phyloP scores from a whole-genome alignment of 1,140 invertebrate genomes.

The Tetranychus urticae region DNA sequence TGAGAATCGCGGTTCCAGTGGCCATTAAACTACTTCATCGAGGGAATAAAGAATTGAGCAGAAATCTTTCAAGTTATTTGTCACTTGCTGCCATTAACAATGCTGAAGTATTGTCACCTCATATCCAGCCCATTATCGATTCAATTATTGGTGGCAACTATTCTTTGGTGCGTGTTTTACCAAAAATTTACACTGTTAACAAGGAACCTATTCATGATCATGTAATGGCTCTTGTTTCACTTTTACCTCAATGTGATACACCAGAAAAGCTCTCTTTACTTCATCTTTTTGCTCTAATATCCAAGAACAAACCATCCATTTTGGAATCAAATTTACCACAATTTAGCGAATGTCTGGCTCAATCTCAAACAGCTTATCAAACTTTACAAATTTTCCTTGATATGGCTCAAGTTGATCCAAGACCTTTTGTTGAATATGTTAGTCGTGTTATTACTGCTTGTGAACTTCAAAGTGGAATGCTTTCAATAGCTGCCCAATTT shows the following conservation, averaged over 20 bases:
- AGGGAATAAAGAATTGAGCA: constrained; percentile 60
- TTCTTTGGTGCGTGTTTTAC: constrained; percentile 51
- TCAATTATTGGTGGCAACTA: constrained; percentile 69
- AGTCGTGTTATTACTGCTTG: constrained; percentile 37
- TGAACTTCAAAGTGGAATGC: constrained; percentile 35
- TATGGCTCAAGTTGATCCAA: constrained; percentile 38
- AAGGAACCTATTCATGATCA: constrained; percentile 57
- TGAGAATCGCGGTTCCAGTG: constrained; percentile 63
- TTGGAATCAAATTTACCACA: constrained; percentile 49
- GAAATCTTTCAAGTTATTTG: constrained; percentile 71
- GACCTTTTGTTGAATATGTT: constrained; percentile 38
- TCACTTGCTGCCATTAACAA: constrained; percentile 77
- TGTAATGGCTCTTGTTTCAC: constrained; percentile 47
- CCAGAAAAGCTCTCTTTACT: constrained; percentile 58
- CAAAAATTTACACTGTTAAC: constrained; percentile 63
- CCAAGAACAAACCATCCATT: constrained; percentile 46
- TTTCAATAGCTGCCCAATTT: constrained; percentile 24
- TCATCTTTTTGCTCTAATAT: constrained; percentile 50
- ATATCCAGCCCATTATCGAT: constrained; percentile 66
- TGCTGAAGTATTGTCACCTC: constrained; percentile 50
- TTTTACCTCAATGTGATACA: constrained; percentile 52
- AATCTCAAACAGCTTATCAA: constrained; percentile 27
- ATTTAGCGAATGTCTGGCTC: constrained; percentile 40
- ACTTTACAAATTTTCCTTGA: constrained; percentile 51
- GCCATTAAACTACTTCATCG: constrained; percentile 73